Conservation (phyloP, 2,888 invertebrate genomes). For the Machimus rusticus region DNA sequence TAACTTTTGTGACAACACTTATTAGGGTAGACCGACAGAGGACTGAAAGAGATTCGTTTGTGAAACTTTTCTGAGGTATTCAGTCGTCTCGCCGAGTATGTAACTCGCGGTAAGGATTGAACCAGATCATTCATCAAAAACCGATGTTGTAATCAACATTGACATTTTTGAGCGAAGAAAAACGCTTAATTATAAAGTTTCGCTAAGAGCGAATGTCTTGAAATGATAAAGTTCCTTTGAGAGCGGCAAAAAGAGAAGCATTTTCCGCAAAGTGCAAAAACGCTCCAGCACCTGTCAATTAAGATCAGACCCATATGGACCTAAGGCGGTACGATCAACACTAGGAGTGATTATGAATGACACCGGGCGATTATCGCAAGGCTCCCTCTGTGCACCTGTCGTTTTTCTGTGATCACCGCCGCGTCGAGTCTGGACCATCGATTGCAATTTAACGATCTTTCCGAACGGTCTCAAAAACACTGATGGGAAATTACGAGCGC, state of each 20-base stretch:
- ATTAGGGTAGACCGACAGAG: neutral
- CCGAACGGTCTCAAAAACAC: neutral
- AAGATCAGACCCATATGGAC: neutral
- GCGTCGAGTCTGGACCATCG: neutral
- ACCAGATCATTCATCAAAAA: neutral
- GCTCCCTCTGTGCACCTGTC: neutral
- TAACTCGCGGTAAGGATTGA: neutral
- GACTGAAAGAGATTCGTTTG: neutral
- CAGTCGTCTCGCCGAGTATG: neutral
- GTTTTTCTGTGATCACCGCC: neutral
- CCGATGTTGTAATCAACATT: constrained; percentile 28
- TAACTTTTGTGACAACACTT: neutral
- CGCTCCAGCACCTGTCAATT: constrained; percentile 8
- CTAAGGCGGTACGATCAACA: constrained; percentile 9
- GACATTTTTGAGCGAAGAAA: constrained; percentile 4
- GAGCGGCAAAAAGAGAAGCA: neutral
- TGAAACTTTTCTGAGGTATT: neutral
- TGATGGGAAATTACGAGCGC: neutral
- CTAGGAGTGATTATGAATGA: constrained; percentile 11
- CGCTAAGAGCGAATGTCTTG: neutral
- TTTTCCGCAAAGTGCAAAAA: constrained; percentile 12
- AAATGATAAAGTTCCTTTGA: neutral
- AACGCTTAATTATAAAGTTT: neutral
- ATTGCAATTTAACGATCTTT: neutral
- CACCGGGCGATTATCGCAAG: neutral